phyloP scores from a whole-genome alignment of 2,113 vertebrate genomes.

The Poicephalus meyeri region DNA sequence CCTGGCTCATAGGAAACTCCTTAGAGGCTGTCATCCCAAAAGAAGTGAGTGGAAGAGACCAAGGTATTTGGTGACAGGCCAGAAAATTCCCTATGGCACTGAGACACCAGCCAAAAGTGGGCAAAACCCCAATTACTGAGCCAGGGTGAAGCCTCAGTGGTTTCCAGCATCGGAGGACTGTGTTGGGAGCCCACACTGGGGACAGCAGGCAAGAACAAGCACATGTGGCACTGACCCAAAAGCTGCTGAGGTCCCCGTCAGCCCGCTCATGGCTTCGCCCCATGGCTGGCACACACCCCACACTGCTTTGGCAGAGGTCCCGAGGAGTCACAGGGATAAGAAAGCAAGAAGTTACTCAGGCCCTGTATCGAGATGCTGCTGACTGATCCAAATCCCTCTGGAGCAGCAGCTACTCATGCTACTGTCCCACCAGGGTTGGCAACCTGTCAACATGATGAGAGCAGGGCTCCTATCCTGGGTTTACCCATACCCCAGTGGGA shows the following conservation, averaged over 20 bases:
- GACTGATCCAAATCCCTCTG: neutral
- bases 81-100: neutral
- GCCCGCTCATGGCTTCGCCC: fast-evolving
- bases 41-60: neutral
- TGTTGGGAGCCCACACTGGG: neutral
- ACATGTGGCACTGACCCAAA: neutral
- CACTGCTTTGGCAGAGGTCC: neutral
- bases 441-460: fast-evolving
- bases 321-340: neutral
- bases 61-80: neutral
- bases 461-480: neutral
- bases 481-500: neutral
- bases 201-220: fast-evolving
- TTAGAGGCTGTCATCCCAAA: neutral
- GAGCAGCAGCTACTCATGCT: neutral
- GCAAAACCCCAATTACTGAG: neutral
- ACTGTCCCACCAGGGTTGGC: neutral
- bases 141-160: neutral
- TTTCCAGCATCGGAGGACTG: neutral
- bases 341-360: neutral
- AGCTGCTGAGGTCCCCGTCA: fast-evolving
- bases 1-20: fast-evolving
- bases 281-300: neutral
- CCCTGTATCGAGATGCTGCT: neutral
- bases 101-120: fast-evolving